Evolutionary conservation across 1,140 invertebrate genomes (phyloP).

Genomic region (Drosophila pachea): DNA sequence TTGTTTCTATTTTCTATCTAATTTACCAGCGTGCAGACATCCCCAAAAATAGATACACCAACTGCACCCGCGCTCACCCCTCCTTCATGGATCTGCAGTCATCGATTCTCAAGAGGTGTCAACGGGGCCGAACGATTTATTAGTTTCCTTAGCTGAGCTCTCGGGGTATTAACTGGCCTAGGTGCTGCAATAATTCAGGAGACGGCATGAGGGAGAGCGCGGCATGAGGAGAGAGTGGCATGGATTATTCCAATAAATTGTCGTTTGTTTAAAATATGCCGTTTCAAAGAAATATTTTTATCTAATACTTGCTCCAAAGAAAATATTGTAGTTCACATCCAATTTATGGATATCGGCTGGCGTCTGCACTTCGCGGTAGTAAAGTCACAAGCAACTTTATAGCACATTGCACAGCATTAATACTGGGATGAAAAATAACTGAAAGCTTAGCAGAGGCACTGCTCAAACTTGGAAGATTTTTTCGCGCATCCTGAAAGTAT

Average conservation of each 20-base stretch:
- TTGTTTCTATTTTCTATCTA: slow-evolving; percentile 47
- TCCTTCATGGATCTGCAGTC: background rate
- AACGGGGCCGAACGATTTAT: slow-evolving; percentile 29
- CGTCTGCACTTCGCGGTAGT: background rate
- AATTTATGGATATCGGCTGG: background rate
- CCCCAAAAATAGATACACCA: slow-evolving; percentile 30
- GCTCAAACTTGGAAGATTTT: background rate
- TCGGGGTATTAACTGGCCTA: slow-evolving; percentile 31
- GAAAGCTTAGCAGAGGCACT: background rate
- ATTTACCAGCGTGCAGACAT: slow-evolving; percentile 7
- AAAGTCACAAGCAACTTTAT: background rate
- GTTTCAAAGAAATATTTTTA: background rate
- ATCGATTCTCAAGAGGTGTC: slow-evolving; percentile 12
- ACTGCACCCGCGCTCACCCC: background rate
- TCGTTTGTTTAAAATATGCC: no score
- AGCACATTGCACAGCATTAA: background rate
- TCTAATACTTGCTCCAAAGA: background rate
- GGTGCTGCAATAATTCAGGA: slow-evolving; percentile 33
- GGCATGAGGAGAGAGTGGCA: no score
- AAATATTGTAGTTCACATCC: background rate
- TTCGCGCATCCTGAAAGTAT: background rate
- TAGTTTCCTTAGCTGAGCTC: slow-evolving; percentile 34
- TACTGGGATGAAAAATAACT: background rate
- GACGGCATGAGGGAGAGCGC: background rate
- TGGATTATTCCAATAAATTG: background rate